These are phyloP conservation scores for Tinea semifulvella DNA, from an alignment of 2,888 invertebrate genomes.

Conservation along the genomic window DNA sequence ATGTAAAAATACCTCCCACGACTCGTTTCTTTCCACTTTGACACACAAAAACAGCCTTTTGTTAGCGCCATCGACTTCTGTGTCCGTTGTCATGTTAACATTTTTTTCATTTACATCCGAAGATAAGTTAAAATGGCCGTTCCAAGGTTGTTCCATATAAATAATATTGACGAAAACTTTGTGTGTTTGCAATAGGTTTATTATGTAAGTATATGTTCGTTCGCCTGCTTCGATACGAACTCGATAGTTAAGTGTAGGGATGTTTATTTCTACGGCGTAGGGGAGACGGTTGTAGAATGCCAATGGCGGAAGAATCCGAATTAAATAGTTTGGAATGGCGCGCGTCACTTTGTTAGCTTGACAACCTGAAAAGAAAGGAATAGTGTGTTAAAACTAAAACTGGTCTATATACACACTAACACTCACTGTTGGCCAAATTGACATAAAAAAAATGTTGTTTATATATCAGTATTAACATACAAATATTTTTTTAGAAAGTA, in stretches of 20 bases:
- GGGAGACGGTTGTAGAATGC: constrained; percentile 81
- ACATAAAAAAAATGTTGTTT: no score
- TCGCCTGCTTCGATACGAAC: constrained; percentile 78
- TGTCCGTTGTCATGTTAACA: constrained; percentile 72
- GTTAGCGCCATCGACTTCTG: constrained; percentile 70
- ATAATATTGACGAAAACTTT: constrained; percentile 56
- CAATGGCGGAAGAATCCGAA: constrained; percentile 78
- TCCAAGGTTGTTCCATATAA: constrained; percentile 76
- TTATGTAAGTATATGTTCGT: constrained; percentile 72
- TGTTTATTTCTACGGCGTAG: constrained; percentile 69
- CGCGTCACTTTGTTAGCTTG: constrained; percentile 47
- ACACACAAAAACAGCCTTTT: constrained; percentile 75
- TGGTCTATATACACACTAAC: no score
- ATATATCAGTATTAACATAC: no score
- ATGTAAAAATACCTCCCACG: constrained; percentile 74
- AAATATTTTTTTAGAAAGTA: no score
- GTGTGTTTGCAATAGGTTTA: constrained; percentile 69
- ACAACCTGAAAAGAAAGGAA: constrained; percentile 44
- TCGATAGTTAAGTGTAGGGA: constrained; percentile 44
- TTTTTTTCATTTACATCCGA: constrained; percentile 72
- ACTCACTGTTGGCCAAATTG: no score
- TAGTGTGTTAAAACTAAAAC: no score
- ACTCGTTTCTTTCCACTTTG: constrained; percentile 69
- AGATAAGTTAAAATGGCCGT: constrained; percentile 73
- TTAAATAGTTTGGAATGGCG: constrained; percentile 75